Evolutionary conservation across 2,113 vertebrate species (phyloP).

Genomic region (Axis porcinus): DNA sequence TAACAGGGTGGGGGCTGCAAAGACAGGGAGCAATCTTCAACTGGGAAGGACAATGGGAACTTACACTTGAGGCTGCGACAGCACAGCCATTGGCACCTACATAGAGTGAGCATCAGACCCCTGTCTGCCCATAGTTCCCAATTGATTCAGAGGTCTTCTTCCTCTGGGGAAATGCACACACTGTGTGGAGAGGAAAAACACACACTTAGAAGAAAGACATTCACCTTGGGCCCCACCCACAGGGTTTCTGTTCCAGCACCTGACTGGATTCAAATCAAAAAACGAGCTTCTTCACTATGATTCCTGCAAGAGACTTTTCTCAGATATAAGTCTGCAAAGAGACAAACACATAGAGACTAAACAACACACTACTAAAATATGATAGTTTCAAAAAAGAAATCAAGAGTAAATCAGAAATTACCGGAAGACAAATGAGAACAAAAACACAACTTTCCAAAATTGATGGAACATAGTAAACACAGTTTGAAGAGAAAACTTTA

Average conservation of each 20-base stretch:
- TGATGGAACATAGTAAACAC: too few species aligned
- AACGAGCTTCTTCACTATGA: too few species aligned
- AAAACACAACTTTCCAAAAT: too few species aligned
- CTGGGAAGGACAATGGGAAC: not conserved
- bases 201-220: not conserved
- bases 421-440: too few species aligned
- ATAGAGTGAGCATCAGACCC: not conserved
- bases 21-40: not conserved
- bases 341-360: too few species aligned
- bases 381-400: too few species aligned
- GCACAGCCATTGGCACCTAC: not conserved
- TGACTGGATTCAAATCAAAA: too few species aligned
- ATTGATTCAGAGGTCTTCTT: not conserved
- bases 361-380: too few species aligned
- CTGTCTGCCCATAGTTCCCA: not conserved
- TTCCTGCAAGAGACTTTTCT: too few species aligned
- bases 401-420: too few species aligned
- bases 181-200: not conserved
- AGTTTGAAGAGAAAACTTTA: too few species aligned
- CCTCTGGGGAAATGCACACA: not conserved
- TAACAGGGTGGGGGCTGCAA: not conserved
- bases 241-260: not conserved
- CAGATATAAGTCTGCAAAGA: too few species aligned
- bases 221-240: not conserved
- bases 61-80: not conserved